Conservation (phyloP, 1,140 invertebrate genomes). For the Heliothis virescens region DNA sequence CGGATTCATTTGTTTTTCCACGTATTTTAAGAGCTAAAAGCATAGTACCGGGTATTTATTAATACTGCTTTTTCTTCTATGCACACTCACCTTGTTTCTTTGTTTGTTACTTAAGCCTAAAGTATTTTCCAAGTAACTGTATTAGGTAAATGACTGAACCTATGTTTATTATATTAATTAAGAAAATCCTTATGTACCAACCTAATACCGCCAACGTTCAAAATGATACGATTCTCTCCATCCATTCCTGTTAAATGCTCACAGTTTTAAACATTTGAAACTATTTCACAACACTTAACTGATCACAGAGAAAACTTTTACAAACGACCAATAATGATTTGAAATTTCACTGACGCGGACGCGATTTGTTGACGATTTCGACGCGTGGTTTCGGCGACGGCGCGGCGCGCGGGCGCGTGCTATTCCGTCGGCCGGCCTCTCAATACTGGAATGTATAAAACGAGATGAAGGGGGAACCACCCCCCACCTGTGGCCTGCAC, state of each 20-base stretch:
- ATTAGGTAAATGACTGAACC: not conserved
- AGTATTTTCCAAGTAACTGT: not conserved
- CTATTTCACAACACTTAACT: slow-evolving; percentile 61
- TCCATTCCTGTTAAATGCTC: slow-evolving; percentile 88
- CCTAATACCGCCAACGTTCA: slow-evolving; percentile 97
- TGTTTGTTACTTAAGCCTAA: not conserved
- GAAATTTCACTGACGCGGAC: not conserved
- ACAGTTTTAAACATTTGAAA: slow-evolving; percentile 60
- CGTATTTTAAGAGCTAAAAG: too few relatives aligned
- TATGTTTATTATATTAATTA: not conserved
- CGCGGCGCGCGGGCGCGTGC: slow-evolving; percentile 51
- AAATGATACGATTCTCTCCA: slow-evolving; percentile 97
- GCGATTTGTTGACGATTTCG: slow-evolving; percentile 29
- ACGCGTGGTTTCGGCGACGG: slow-evolving; percentile 52
- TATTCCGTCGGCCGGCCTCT: slow-evolving; percentile 50
- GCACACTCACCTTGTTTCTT: not conserved
- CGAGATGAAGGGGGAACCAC: slow-evolving; percentile 49
- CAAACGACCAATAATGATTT: too few relatives aligned
- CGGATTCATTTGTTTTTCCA: too few relatives aligned
- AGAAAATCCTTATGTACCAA: slow-evolving; percentile 58
- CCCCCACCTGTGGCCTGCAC: slow-evolving; percentile 78
- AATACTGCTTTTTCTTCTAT: too few relatives aligned
- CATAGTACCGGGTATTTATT: too few relatives aligned
- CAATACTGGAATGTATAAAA: slow-evolving; percentile 63
- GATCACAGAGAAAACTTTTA: slow-evolving; percentile 46